Evolutionary conservation across 1,140 invertebrate genomes (phyloP).

Genomic region (Bombus waltoni): DNA sequence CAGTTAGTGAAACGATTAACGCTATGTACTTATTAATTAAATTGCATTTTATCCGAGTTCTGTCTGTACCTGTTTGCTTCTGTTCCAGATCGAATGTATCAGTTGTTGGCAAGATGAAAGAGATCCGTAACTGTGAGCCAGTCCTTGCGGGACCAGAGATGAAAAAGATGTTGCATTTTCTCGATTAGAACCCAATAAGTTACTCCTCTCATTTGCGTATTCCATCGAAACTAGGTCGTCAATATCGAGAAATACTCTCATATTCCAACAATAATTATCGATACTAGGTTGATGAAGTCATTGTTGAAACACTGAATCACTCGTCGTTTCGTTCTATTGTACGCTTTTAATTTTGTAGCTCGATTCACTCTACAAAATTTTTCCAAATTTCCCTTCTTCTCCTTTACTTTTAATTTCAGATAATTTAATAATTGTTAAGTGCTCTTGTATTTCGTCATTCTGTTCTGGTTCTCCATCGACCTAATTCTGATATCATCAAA

Average conservation of each 20-base stretch:
- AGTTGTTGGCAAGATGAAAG: constrained; percentile 71
- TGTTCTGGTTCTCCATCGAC: neutral
- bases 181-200: constrained; percentile 54
- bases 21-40: neutral
- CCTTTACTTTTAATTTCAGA: neutral
- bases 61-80: constrained; percentile 75
- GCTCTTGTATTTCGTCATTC: neutral
- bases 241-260: constrained; percentile 65
- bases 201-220: constrained; percentile 64
- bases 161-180: constrained; percentile 52
- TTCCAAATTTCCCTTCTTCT: neutral
- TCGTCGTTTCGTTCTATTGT: too few relatives aligned
- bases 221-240: constrained; percentile 64
- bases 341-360: neutral
- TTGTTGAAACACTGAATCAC: neutral
- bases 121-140: constrained; percentile 74
- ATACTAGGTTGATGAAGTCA: neutral
- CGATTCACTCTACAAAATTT: neutral
- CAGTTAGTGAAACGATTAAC: neutral
- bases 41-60: neutral
- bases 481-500: neutral
- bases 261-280: constrained; percentile 35
- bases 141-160: constrained; percentile 51
- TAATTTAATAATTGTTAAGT: neutral
- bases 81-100: constrained; percentile 76